These are phyloP conservation scores for Astatotilapia flaviijosephi DNA, from an alignment of 2,113 vertebrate genomes.

Conservation along the genomic window DNA sequence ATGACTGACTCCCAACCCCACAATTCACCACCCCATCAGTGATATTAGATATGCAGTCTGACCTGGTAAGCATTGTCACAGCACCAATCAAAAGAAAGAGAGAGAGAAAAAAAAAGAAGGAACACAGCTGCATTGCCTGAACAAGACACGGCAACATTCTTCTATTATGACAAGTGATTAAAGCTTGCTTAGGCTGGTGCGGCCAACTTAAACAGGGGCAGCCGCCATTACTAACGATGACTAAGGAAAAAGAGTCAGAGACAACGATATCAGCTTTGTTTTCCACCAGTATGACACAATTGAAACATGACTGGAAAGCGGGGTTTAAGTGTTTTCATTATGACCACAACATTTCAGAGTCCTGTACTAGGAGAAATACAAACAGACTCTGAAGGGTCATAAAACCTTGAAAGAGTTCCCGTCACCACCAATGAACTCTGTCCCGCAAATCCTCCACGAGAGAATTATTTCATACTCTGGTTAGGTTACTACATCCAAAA, in stretches of 20 bases:
- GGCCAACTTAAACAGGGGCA: background rate
- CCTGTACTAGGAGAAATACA: background rate
- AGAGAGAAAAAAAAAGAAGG: background rate
- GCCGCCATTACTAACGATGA: conserved; percentile 11
- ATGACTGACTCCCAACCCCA: background rate
- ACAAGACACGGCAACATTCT: conserved; percentile 35
- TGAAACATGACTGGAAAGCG: background rate
- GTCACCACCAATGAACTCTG: conserved; percentile 16
- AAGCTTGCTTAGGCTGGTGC: background rate
- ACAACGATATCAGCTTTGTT: background rate
- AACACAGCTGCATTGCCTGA: background rate
- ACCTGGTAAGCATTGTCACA: conserved; percentile 56
- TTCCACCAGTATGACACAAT: background rate
- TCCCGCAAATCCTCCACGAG: background rate
- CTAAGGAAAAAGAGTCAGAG: background rate
- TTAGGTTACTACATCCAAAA: background rate
- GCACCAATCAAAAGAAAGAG: background rate
- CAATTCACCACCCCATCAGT: background rate
- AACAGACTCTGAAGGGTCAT: conserved; percentile 16
- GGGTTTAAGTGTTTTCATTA: background rate
- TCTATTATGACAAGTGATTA: conserved; percentile 3
- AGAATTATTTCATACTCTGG: conserved; percentile 5
- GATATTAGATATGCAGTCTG: conserved; percentile 61
- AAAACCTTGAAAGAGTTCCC: conserved; percentile 31
- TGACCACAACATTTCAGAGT: background rate